A percentile compares a stretch with the other conserved stretches of the same genome.
These are phyloP conservation scores for Coranthus polyacanthus DNA, from an alignment of 2,797 vertebrate species.

Conservation along the genomic window DNA sequence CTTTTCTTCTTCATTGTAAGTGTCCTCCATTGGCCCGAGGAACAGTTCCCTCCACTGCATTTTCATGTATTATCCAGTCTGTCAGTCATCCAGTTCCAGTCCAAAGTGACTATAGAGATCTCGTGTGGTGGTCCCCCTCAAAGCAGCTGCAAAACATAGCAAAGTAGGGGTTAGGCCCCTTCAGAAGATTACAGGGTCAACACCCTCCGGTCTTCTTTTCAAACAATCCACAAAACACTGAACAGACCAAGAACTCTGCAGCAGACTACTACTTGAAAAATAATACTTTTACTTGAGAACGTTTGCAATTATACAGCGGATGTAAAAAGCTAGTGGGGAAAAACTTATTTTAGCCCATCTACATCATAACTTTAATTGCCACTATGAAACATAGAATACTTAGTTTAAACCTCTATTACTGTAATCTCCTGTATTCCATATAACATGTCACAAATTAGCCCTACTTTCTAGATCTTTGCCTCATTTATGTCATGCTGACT, in stretches of 20 bases:
- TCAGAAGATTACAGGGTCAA: slow-evolving; percentile 46
- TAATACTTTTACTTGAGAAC: background rate
- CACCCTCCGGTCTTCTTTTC: slow-evolving; percentile 49
- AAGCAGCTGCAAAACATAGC: slow-evolving; percentile 83
- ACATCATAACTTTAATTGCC: background rate
- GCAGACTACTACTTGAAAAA: slow-evolving; percentile 18
- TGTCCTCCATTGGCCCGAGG: background rate
- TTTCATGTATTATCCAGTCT: slow-evolving; percentile 13
- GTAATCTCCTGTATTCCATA: background rate
- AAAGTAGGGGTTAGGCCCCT: slow-evolving; percentile 47
- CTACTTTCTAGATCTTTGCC: background rate
- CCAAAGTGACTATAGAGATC: slow-evolving; percentile 92
- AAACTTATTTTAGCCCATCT: background rate
- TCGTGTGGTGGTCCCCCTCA: slow-evolving; percentile 92
- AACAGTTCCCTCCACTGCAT: slow-evolving; percentile 8
- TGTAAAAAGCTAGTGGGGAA: background rate
- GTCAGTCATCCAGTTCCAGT: slow-evolving; percentile 91
- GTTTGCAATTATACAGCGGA: background rate
- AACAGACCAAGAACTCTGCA: slow-evolving; percentile 42
- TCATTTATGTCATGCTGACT: background rate
- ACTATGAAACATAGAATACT: background rate
- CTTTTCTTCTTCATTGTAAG: background rate
- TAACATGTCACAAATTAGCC: slow-evolving; percentile 3
- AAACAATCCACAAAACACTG: slow-evolving; percentile 60
- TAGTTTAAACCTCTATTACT: background rate